Evolutionary conservation across 1,140 invertebrate genomes (phyloP).

Genomic region (Papilio dardanus): DNA sequence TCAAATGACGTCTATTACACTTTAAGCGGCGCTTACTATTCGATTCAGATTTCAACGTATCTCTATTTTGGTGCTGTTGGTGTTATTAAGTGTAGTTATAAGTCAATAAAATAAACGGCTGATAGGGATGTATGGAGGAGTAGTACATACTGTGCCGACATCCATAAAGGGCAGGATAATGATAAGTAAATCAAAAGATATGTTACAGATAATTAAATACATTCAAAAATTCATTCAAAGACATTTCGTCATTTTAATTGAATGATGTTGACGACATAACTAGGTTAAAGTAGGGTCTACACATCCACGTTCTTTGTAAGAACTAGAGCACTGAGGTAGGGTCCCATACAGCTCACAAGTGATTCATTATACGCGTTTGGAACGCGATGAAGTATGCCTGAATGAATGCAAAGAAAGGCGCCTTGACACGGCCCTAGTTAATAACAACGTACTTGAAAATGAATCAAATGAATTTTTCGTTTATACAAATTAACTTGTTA

Average conservation of each 20-base stretch:
- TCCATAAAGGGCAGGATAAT: too few relatives aligned
- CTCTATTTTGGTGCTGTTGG: too few relatives aligned
- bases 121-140: too few relatives aligned
- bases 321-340: not conserved
- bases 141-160: too few relatives aligned
- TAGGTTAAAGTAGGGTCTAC: constrained; percentile 13
- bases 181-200: too few relatives aligned
- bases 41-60: too few relatives aligned
- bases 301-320: constrained; percentile 4
- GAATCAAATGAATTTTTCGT: not conserved
- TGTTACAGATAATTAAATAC: not conserved
- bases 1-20: too few relatives aligned
- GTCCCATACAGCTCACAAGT: constrained; percentile 31
- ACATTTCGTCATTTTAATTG: constrained; percentile 11
- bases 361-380: constrained; percentile 29
- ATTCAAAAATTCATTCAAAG: not conserved
- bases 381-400: constrained; percentile 27
- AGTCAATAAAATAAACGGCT: too few relatives aligned
- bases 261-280: constrained; percentile 3
- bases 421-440: constrained; percentile 26
- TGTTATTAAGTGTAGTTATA: too few relatives aligned
- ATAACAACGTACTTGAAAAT: constrained; percentile 16
- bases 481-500: not conserved
- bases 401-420: constrained; percentile 25
- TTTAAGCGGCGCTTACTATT: too few relatives aligned